Base-by-base conservation (phyloP, 2,113 vertebrate species). In the Heliornis fulica region DNA sequence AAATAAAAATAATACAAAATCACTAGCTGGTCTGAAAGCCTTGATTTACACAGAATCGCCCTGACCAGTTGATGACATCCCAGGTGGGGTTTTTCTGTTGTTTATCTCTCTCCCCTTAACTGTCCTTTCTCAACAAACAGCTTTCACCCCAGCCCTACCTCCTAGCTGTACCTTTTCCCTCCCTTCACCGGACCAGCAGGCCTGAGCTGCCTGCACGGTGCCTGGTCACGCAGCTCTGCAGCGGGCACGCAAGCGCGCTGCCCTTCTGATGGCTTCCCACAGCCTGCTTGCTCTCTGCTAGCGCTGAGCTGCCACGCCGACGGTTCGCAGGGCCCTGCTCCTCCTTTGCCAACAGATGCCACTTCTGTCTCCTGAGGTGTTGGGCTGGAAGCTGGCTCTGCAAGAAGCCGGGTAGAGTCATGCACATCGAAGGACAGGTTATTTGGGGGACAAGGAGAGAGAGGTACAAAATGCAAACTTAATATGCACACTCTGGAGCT, bases 291-390 rank as follows among this genome's bases (percentile, higher is more conserved):
- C 84, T 80, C 28, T 53, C 83, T 85, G 32, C 78, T 28, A 18
- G 57, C 51, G 81, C 48, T 38, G 45, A 4, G 13, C n/a, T 90
- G 83, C 80, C 75, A 2, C 3, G 2, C 70, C 69, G 72, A 10
- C 93, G 69, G 51, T 60, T 80, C 0, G 0, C 21, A 34, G 45
- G 38, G 65, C 56, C 78, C 70, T 7, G 68, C 79, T 78, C 54
- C 32, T 81, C 50, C 63, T 75, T 18, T 54, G 70, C 88, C 80
- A 63, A 3, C 92, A 95, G 68, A 75, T 90, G 80, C 89, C 82
- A 14, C 78, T 72, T 61, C 68, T 84, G 56, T 90, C 79, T 93
- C 80, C 90, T 40, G 76, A 95, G 76, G 76, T 81, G 86, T 2
- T 36, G 51, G 68, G 63, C 80, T 96, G 80, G 83, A 81, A 91